Evolutionary conservation across 2,797 vertebrate genomes (phyloP), one percentile per base, ranked within the genome.

Genomic region (Rhinogobio ventralis): DNA sequence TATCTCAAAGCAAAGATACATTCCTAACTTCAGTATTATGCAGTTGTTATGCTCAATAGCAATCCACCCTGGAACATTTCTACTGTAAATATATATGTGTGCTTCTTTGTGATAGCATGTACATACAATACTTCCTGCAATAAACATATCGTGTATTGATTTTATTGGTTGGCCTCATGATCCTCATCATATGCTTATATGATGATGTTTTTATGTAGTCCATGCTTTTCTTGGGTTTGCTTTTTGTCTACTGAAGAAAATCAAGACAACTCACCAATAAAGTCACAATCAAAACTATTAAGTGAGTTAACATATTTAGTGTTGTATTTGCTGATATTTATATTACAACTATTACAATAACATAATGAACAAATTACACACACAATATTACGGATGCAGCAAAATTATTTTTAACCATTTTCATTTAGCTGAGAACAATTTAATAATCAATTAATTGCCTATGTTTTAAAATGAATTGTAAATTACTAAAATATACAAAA

Each of bases 1-100:
- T 95, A 96, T 93, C 93, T 92, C 93, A 64, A 92, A 92, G 93
- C 94, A 94, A 87, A 91, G 94, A 93, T 95, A 94, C 92, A 95
- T 94, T 95, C 77, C 82, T 85, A 88, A 95, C 95, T 94, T 94
- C 92, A 95, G 94, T 96, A 95, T 94, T 95, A 53, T 62, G 42
- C 66, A 69, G 88, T 87, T 90, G 87, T 92, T 81, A 92, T 86
- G 72, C 88, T 89, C 69, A 89, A 88, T 91, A 87, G 86, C 86
- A 89, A 87, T 92, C 90, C 89, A 93, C 90, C 89, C 86, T 82
- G 90, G 83, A 89, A 88, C 88, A 88, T 93, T 94, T 94, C 78
- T 92, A 91, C 91, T 89, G 90, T 93, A 93, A 91, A 90, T 92
- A 92, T 89, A 91, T 93, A 90, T 90, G 93, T 94, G 92, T 94